phyloP scores from a whole-genome alignment of 1,140 invertebrate species.

The Ephestia elutella region DNA sequence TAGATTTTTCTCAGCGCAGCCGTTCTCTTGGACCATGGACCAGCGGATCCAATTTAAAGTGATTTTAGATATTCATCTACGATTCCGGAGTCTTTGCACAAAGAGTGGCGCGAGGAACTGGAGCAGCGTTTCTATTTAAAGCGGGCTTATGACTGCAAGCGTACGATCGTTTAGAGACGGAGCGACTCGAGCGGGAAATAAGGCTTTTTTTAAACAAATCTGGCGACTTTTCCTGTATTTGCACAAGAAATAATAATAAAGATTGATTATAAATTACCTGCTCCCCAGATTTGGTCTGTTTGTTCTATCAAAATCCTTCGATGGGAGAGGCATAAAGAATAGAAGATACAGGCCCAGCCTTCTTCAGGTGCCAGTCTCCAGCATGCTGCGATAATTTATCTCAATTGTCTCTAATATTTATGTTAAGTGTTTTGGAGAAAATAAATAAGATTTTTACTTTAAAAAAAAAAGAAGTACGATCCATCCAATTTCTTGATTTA shows the following conservation, averaged over 20 bases:
- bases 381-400: too few species aligned
- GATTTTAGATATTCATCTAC: neutral
- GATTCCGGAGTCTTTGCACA: neutral
- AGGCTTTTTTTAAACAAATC: neutral
- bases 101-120: neutral
- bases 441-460: too few species aligned
- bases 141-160: neutral
- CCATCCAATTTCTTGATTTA: too few species aligned
- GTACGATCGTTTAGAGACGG: neutral
- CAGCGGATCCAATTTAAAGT: neutral
- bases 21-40: neutral
- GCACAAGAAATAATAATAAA: neutral
- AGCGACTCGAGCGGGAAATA: neutral
- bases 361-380: too few species aligned
- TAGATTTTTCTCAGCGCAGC: neutral
- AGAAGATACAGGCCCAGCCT: too few species aligned
- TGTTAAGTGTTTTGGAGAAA: too few species aligned
- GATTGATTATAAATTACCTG: too few species aligned
- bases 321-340: too few species aligned
- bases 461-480: too few species aligned
- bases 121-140: neutral
- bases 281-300: too few species aligned
- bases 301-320: too few species aligned
- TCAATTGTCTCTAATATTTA: too few species aligned
- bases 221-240: neutral